phyloP scores from a whole-genome alignment of 2,797 vertebrate genomes.

The Sebastes glaucus region DNA sequence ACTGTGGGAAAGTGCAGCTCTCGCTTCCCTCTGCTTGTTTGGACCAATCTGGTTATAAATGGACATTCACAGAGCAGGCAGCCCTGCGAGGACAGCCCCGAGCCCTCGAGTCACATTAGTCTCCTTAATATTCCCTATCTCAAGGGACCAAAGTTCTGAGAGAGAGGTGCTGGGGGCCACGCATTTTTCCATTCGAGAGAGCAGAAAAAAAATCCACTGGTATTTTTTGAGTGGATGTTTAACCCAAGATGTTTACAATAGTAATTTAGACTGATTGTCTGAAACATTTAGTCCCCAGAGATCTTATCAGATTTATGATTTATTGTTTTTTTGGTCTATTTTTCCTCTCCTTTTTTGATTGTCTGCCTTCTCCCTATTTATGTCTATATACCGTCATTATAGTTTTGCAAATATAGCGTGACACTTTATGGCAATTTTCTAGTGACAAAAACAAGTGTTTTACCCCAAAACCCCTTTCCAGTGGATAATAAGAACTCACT shows the following conservation, averaged over 20 bases:
- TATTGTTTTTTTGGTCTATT: not conserved
- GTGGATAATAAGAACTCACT: no score
- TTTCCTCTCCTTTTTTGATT: not conserved
- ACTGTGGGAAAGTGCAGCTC: constrained; percentile 86
- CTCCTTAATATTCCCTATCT: constrained; percentile 77
- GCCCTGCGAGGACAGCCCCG: constrained; percentile 60
- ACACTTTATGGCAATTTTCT: no score
- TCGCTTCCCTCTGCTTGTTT: constrained; percentile 79
- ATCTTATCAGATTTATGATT: constrained; percentile 9
- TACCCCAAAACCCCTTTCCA: no score
- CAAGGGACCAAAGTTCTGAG: constrained; percentile 76
- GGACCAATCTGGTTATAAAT: constrained; percentile 82
- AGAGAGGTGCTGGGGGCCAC: constrained; percentile 73
- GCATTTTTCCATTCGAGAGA: constrained; percentile 81
- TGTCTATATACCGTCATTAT: not conserved
- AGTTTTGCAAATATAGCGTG: no score
- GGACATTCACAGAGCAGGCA: constrained; percentile 77
- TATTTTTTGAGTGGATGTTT: constrained; percentile 58
- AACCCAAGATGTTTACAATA: constrained; percentile 69
- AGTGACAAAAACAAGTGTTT: no score
- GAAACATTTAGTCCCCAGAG: constrained; percentile 33
- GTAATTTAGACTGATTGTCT: constrained; percentile 49
- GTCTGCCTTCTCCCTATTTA: not conserved
- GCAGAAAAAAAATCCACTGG: constrained; percentile 41
- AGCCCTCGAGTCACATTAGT: constrained; percentile 73